Evolutionary conservation across 2,888 invertebrate species (phyloP).

Genomic region (Pinctada fucata): DNA sequence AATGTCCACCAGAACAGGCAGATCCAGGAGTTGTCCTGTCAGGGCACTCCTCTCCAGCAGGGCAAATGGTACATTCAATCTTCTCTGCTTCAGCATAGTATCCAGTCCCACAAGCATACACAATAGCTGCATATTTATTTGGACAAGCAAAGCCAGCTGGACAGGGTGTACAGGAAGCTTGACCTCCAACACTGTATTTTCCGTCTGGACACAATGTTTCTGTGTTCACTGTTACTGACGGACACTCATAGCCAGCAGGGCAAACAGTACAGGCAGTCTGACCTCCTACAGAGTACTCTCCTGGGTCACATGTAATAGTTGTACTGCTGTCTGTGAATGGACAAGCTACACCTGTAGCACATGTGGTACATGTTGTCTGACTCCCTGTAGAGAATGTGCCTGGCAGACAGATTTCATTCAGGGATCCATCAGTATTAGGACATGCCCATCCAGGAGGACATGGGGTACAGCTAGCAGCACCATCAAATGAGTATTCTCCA

Average conservation of each 20-base stretch:
- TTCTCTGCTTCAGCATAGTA: conserved; percentile 65
- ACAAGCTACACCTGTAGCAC: conserved; percentile 69
- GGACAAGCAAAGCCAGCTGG: conserved; percentile 72
- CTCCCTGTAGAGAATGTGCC: conserved; percentile 62
- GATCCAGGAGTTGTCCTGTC: conserved; percentile 56
- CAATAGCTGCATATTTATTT: conserved; percentile 60
- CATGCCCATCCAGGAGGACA: conserved; percentile 65
- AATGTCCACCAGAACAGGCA: conserved; percentile 64
- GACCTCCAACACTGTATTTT: conserved; percentile 66
- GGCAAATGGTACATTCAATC: conserved; percentile 65
- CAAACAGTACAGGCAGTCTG: conserved; percentile 64
- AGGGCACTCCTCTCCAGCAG: conserved; percentile 70
- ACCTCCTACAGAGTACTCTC: conserved; percentile 63
- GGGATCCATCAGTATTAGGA: conserved; percentile 57
- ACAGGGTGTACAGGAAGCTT: conserved; percentile 65
- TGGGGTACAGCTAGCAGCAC: conserved; percentile 49
- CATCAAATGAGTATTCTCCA: conserved; percentile 56
- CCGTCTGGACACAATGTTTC: conserved; percentile 62
- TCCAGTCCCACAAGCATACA: conserved; percentile 61
- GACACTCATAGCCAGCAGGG: conserved; percentile 68
- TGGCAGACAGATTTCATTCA: conserved; percentile 60
- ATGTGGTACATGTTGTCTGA: conserved; percentile 61
- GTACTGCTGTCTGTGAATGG: conserved; percentile 56
- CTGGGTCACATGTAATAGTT: conserved; percentile 54
- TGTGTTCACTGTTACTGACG: conserved; percentile 54